These are phyloP conservation scores for Xestoiulus laeticollis DNA, from an alignment of 2,888 invertebrate species.

Conservation along the genomic window DNA sequence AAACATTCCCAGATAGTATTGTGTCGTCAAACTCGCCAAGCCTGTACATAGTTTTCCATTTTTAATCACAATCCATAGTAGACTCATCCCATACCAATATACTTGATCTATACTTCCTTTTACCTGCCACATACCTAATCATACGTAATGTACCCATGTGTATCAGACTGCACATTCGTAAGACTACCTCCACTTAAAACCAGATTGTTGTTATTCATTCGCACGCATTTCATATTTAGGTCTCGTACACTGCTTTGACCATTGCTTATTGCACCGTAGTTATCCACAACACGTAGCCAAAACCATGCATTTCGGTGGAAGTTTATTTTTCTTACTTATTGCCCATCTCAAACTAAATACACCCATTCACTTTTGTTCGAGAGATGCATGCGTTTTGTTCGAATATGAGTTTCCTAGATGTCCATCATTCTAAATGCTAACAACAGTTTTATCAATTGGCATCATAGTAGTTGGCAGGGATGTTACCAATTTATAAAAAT, in stretches of 20 bases:
- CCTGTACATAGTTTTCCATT: background rate
- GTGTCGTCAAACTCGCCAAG: background rate
- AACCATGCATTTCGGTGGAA: background rate
- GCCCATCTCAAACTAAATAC: background rate
- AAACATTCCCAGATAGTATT: background rate
- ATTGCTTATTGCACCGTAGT: background rate
- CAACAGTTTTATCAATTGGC: background rate
- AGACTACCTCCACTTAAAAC: conserved; percentile 7
- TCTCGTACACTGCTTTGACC: background rate
- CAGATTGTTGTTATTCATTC: background rate
- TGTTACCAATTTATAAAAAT: background rate
- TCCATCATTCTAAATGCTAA: background rate
- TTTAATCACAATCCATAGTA: background rate
- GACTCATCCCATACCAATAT: background rate
- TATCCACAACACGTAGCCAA: background rate
- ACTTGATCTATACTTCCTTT: conserved; percentile 4
- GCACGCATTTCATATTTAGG: background rate
- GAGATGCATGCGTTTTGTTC: background rate
- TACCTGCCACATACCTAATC: conserved; percentile 26
- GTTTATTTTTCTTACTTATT: background rate
- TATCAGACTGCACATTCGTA: background rate
- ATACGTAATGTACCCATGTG: background rate
- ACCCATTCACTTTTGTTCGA: background rate
- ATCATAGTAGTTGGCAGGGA: background rate
- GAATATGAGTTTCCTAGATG: background rate